Conservation (phyloP, 2,888 invertebrate species). For the Thumatha senex region DNA sequence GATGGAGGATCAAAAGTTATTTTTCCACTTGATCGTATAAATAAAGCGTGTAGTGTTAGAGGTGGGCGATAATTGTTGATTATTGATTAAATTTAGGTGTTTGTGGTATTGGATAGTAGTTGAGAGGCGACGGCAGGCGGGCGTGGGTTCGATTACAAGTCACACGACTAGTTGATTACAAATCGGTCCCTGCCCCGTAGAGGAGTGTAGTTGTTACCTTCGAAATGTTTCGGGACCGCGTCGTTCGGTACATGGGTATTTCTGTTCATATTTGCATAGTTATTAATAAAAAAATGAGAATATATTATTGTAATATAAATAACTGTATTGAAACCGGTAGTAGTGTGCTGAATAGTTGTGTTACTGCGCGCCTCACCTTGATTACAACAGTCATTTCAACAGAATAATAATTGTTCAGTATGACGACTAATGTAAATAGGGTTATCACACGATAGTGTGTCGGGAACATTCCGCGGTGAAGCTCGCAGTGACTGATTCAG, state of each 20-base stretch:
- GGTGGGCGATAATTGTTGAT: constrained; percentile 82
- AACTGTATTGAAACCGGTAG: constrained; percentile 66
- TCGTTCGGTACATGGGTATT: constrained; percentile 77
- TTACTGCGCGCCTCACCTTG: constrained; percentile 36
- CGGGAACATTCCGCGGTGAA: constrained; percentile 17
- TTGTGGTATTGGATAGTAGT: constrained; percentile 76
- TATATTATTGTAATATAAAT: constrained; percentile 69
- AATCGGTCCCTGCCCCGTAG: constrained; percentile 29
- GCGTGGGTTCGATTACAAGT: constrained; percentile 8
- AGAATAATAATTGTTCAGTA: constrained; percentile 55
- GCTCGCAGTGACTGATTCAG: constrained; percentile 38
- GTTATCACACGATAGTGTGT: constrained; percentile 22
- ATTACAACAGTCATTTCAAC: constrained; percentile 21
- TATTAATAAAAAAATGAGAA: constrained; percentile 62
- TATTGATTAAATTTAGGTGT: constrained; percentile 82
- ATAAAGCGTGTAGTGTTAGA: constrained; percentile 79
- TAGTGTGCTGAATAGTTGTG: constrained; percentile 50
- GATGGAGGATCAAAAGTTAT: constrained; percentile 78
- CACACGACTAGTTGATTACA: neutral
- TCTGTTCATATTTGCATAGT: constrained; percentile 80
- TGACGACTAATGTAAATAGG: constrained; percentile 47
- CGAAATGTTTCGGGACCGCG: constrained; percentile 65
- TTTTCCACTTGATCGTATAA: constrained; percentile 81
- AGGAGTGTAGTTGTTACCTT: constrained; percentile 68
- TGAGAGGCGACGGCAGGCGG: constrained; percentile 37